Percentiles rank a stretch among this genome's conserved stretches.
These are phyloP conservation scores for Drosophila lowei DNA, from an alignment of 1,140 invertebrate genomes.

Conservation along the genomic window DNA sequence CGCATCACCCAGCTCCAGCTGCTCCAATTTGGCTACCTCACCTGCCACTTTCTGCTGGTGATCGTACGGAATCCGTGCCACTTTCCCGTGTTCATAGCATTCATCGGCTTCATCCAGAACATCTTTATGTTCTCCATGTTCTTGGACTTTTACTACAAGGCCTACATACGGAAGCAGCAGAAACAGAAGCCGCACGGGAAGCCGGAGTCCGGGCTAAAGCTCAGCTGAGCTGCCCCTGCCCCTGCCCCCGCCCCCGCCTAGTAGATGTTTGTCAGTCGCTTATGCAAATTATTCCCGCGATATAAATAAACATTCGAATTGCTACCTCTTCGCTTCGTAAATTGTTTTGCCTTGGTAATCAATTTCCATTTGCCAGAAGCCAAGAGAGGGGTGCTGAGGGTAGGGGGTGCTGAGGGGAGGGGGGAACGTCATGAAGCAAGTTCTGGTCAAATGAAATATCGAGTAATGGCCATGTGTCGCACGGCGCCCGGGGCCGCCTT, in stretches of 20 bases:
- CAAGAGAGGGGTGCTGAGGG: too few species aligned
- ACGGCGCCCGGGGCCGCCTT: conserved; percentile 47
- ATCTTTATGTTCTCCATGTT: conserved; percentile 80
- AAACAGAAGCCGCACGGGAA: not conserved
- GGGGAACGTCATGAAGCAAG: conserved; percentile 33
- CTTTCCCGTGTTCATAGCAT: conserved; percentile 56
- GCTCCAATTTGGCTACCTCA: conserved; percentile 84
- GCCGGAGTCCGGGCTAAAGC: too few species aligned
- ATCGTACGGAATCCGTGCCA: conserved; percentile 67
- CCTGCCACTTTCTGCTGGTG: conserved; percentile 85
- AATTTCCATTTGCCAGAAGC: conserved; percentile 50
- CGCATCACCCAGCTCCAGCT: conserved; percentile 75
- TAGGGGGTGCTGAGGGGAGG: too few species aligned
- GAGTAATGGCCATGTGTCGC: conserved; percentile 45
- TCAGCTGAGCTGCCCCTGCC: conserved; percentile 31
- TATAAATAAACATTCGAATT: conserved; percentile 70
- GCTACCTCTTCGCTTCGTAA: conserved; percentile 15
- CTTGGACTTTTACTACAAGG: conserved; percentile 77
- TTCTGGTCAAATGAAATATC: conserved; percentile 45
- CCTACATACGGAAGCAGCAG: conserved; percentile 54
- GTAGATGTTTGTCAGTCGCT: conserved; percentile 20
- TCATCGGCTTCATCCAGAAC: conserved; percentile 71
- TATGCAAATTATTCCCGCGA: conserved; percentile 46
- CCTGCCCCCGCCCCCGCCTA: not conserved
- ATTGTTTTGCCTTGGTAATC: conserved; percentile 48